These are phyloP conservation scores for Anticlea derivata DNA, from an alignment of 2,888 invertebrate genomes.

Conservation along the genomic window DNA sequence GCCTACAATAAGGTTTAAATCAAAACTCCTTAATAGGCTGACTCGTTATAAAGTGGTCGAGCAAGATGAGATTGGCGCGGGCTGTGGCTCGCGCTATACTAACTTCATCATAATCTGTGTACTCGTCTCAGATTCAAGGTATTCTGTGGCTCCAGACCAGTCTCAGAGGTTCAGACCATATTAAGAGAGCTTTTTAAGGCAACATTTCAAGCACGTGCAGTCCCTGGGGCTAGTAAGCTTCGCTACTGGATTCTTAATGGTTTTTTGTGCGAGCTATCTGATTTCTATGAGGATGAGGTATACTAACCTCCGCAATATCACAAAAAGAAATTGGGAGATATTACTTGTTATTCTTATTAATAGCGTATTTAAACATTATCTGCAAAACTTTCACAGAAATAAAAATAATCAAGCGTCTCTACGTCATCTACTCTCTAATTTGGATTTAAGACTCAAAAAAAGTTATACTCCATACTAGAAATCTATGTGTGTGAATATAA, in stretches of 20 bases:
- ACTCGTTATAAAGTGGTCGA: slow-evolving; percentile 65
- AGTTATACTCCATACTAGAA: no score
- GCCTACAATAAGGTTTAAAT: slow-evolving; percentile 39
- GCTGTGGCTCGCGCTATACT: slow-evolving; percentile 51
- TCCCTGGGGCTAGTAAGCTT: slow-evolving; percentile 53
- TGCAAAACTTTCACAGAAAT: no score
- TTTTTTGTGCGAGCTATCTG: slow-evolving; percentile 61
- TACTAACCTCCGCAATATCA: no score
- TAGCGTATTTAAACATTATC: no score
- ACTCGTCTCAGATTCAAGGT: slow-evolving; percentile 24
- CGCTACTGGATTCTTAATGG: slow-evolving; percentile 74
- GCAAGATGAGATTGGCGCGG: slow-evolving; percentile 54
- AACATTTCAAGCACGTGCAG: slow-evolving; percentile 46
- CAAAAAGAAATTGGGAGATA: no score
- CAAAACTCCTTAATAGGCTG: slow-evolving; percentile 47
- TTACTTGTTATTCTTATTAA: no score
- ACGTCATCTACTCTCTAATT: no score
- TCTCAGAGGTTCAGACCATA: slow-evolving; percentile 40
- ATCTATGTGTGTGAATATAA: no score
- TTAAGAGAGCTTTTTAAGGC: slow-evolving; percentile 44
- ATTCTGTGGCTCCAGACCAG: slow-evolving; percentile 21
- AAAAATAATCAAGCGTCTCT: no score
- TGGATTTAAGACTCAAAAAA: no score
- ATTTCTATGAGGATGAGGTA: slow-evolving; percentile 40
- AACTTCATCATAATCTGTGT: slow-evolving; percentile 32